Percentiles rank a stretch among this genome's conserved stretches.
These are phyloP conservation scores for Phlogophora meticulosa DNA, from an alignment of 2,888 invertebrate species.

Conservation along the genomic window DNA sequence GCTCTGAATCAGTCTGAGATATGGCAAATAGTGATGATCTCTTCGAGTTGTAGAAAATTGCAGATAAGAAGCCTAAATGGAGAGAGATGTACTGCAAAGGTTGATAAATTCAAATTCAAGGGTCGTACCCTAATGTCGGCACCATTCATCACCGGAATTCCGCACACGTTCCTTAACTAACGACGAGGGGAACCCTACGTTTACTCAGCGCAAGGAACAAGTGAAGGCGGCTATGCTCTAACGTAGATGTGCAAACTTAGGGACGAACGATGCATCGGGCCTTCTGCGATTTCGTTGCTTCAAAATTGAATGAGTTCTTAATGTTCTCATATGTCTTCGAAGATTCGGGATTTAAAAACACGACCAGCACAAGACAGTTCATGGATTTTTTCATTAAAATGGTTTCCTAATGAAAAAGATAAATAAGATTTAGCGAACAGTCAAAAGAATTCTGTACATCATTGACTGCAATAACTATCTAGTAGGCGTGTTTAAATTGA, in stretches of 20 bases:
- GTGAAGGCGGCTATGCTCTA: constrained; percentile 25
- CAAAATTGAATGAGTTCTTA: constrained; percentile 2
- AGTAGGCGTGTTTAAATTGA: too few relatives aligned
- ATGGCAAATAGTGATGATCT: neutral
- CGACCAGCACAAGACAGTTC: too few relatives aligned
- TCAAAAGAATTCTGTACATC: too few relatives aligned
- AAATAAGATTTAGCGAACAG: too few relatives aligned
- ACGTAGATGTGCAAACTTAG: constrained; percentile 25
- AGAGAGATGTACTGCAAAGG: constrained; percentile 16
- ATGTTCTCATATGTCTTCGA: constrained; percentile 11
- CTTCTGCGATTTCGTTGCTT: neutral
- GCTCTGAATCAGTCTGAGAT: neutral
- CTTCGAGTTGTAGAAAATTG: neutral
- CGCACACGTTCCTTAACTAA: constrained; percentile 66
- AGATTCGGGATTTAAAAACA: neutral
- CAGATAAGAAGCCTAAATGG: neutral
- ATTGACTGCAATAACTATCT: too few relatives aligned
- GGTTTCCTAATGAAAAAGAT: too few relatives aligned
- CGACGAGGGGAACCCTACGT: constrained; percentile 59
- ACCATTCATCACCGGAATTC: constrained; percentile 64
- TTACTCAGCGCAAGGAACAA: constrained; percentile 51
- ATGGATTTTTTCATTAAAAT: too few relatives aligned
- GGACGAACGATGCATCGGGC: neutral
- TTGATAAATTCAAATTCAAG: constrained; percentile 66
- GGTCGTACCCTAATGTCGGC: constrained; percentile 57